These are phyloP conservation scores for Bruchidius siliquastri DNA, from an alignment of 2,888 invertebrate species.

Conservation along the genomic window DNA sequence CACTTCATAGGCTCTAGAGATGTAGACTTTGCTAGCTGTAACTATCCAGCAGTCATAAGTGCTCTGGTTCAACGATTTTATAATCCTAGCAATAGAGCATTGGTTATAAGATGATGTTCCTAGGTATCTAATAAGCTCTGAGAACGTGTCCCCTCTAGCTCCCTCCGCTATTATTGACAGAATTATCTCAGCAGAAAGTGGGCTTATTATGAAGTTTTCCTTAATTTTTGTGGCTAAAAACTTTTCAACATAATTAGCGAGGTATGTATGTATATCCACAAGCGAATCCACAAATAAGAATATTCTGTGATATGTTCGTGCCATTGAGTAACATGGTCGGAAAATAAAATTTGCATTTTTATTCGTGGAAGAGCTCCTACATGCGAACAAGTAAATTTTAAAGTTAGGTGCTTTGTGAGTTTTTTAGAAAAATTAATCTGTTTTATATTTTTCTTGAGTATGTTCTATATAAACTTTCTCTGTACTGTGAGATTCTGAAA, in stretches of 20 bases:
- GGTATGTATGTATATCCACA: no score
- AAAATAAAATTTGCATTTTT: no score
- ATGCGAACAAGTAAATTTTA: no score
- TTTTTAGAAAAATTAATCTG: no score
- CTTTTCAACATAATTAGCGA: not conserved
- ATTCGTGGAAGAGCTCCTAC: no score
- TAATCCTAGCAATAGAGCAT: not conserved
- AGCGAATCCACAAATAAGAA: no score
- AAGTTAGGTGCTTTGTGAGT: no score
- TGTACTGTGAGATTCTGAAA: no score
- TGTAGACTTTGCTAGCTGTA: conserved; percentile 55
- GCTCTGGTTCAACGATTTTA: conserved; percentile 15
- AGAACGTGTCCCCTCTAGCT: conserved; percentile 34
- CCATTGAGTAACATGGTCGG: no score
- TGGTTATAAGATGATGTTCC: conserved; percentile 18
- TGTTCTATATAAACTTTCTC: no score
- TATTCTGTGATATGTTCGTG: no score
- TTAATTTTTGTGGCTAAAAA: not conserved
- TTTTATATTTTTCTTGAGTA: no score
- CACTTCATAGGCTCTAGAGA: conserved; percentile 52
- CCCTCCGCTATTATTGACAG: conserved; percentile 35
- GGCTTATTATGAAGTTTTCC: conserved; percentile 35
- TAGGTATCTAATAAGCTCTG: conserved; percentile 27
- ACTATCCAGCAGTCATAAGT: conserved; percentile 24
- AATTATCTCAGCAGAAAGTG: conserved; percentile 35